Evolutionary conservation across 2,113 vertebrate genomes (phyloP).

Genomic region (Piprites chloris): DNA sequence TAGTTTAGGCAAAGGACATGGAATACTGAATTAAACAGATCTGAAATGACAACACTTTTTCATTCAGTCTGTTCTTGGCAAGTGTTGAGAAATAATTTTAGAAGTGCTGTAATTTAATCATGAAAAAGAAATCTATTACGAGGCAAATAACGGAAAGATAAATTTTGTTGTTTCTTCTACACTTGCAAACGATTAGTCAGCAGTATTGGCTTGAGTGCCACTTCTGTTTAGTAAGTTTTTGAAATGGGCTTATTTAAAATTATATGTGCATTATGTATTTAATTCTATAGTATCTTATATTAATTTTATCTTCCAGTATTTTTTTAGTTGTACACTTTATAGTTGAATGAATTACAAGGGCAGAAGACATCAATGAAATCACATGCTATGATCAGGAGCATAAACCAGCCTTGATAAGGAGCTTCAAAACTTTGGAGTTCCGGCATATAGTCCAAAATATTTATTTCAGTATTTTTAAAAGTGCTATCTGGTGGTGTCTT

Average conservation of each 20-base stretch:
- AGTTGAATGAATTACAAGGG: too few species aligned
- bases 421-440: too few species aligned
- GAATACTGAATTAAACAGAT: neutral
- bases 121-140: neutral
- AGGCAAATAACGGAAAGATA: neutral
- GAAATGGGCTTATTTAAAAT: neutral
- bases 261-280: neutral
- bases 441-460: too few species aligned
- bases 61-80: neutral
- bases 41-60: neutral
- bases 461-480: too few species aligned
- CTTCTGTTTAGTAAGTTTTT: neutral
- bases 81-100: neutral
- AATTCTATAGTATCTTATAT: neutral
- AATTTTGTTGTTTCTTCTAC: neutral
- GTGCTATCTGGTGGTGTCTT: neutral
- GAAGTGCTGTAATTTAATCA: neutral
- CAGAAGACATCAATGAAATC: too few species aligned
- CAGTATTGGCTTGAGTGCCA: neutral
- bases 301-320: too few species aligned
- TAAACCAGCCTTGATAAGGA: too few species aligned
- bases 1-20: neutral
- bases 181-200: neutral
- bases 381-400: too few species aligned
- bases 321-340: too few species aligned